Base-by-base conservation (phyloP, 2,797 vertebrate genomes). In the Danionella dracula region DNA sequence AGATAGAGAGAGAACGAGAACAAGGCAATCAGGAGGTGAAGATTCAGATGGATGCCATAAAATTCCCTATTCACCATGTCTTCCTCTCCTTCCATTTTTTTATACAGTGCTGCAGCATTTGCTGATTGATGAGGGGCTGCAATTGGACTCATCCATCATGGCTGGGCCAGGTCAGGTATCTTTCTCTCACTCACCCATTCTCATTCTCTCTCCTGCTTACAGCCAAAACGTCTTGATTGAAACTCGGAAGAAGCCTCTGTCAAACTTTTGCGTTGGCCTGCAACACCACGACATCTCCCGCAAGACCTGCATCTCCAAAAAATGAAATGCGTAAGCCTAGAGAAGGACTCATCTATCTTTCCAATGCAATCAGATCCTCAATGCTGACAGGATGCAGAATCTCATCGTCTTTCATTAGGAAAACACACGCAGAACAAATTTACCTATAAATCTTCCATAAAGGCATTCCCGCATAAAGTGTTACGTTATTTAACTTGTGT, bases 81-180 rank as follows among this genome's bases (percentile, higher is more conserved):
- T 17, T 41, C 19, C 41, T 51, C 46, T 37, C 49, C 29, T 20
- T 42, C 19, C 20, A 10, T 20, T 19, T 32, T 9, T 55, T 46
- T 50, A 15, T 21, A 45, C 72, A 49, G 66, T 46, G 42, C 72
- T 60, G 72, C 65, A 71, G 67, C 38, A 42, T 38, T 66, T 70
- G 29, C 42, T 78, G 74, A 78, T 72, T 76, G 72, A 78, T 79
- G 75, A 46, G 54, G 31, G 46, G 21, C 5, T 61, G 32, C 63
- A 57, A 74, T 76, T 65, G 72, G 46, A 70, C 23, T 69, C 70
- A 79, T 77, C 75, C 72, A 77, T 77, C 77, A 71, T 45, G 44
- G 42, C 54, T 58, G 46, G 55, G 46, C 67, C 74, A 66, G 70
- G 51, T 70, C 41, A 74, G 41, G 59, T 66, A 56, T 62, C 37